Evolutionary conservation across 2,797 vertebrate species (phyloP).

Genomic region (Hippocampus kuda): DNA sequence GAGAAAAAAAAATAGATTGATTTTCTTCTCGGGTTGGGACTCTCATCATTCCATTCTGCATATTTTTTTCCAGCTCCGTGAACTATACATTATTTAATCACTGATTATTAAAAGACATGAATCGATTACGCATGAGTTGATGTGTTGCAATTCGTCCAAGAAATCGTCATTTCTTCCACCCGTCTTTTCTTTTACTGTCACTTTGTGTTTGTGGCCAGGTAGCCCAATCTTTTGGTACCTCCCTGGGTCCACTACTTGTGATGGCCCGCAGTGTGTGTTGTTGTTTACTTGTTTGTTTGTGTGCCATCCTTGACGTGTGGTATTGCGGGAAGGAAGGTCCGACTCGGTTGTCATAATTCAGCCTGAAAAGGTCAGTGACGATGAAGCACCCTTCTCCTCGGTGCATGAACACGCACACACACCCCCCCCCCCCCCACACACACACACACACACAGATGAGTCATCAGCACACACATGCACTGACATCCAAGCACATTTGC

Average conservation of each 20-base stretch:
- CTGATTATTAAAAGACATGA: not conserved
- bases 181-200: not conserved
- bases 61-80: not conserved
- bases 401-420: constrained; percentile 33
- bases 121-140: no score
- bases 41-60: not conserved
- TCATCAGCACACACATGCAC: constrained; percentile 5
- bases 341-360: constrained; percentile 47
- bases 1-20: not conserved
- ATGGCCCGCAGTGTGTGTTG: not conserved
- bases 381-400: constrained; percentile 40
- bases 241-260: not conserved
- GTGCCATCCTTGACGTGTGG: constrained; percentile 5
- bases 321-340: not conserved
- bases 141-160: not conserved
- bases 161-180: not conserved
- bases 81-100: not conserved
- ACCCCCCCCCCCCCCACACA: no score
- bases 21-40: not conserved
- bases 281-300: constrained; percentile 8
- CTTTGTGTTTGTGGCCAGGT: not conserved
- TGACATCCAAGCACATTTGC: constrained; percentile 15
- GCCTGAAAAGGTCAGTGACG: constrained; percentile 64
- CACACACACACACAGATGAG: constrained; percentile 21
- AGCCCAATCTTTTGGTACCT: not conserved